Evolutionary conservation across 2,113 vertebrate species (phyloP).

Genomic region (Chionis minor): DNA sequence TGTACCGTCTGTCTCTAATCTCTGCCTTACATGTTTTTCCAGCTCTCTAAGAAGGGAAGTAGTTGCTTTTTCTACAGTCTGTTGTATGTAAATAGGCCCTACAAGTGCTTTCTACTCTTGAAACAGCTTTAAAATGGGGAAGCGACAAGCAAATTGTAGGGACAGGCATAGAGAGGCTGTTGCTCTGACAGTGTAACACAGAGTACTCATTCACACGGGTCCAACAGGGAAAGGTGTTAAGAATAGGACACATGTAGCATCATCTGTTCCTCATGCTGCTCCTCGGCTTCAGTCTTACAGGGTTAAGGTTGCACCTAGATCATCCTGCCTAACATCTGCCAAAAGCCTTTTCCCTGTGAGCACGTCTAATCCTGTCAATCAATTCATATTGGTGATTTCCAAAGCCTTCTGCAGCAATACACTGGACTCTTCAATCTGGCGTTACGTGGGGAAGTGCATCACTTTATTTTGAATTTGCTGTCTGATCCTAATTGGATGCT

Average conservation of each 20-base stretch:
- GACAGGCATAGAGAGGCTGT: not conserved
- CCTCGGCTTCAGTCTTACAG: not conserved
- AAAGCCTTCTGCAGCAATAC: not conserved
- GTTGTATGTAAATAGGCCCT: not conserved
- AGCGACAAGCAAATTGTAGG: not conserved
- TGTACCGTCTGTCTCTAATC: not conserved
- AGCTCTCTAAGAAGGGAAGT: not conserved
- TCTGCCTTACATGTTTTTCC: not conserved
- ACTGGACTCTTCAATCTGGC: not conserved
- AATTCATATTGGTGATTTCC: not conserved
- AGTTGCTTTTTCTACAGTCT: not conserved
- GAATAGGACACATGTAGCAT: accelerated
- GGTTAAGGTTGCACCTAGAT: not conserved
- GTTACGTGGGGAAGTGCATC: not conserved
- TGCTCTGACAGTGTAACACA: not conserved
- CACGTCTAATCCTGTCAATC: accelerated
- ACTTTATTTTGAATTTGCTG: not conserved
- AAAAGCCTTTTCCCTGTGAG: not conserved
- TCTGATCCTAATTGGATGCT: not conserved
- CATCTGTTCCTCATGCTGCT: not conserved
- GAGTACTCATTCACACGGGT: not conserved
- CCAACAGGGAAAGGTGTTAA: not conserved
- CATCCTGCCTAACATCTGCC: not conserved
- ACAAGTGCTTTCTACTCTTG: not conserved
- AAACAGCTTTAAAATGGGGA: not conserved